Conservation (phyloP, 2,797 vertebrate genomes). For the Periparus ater region DNA sequence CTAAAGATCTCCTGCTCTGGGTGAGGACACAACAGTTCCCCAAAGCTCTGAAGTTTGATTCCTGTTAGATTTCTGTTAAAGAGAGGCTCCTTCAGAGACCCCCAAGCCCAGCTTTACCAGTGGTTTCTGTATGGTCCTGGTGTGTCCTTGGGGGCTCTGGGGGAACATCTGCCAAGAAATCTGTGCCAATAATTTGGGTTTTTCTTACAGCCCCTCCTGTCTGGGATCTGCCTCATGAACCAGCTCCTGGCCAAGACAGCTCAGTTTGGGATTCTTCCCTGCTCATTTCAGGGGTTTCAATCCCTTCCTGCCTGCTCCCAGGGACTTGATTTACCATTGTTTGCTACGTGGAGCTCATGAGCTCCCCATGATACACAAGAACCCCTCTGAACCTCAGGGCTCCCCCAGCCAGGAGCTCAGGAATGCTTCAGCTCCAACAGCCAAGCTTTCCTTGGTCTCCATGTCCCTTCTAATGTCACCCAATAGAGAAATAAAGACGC, state of each 20-base stretch:
- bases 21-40: neutral
- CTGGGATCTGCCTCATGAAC: neutral
- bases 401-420: neutral
- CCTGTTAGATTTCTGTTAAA: neutral
- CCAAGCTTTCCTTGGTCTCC: neutral
- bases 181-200: neutral
- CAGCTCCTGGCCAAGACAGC: neutral
- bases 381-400: neutral
- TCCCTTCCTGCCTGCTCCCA: neutral
- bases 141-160: accelerated
- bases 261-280: neutral
- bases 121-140: neutral
- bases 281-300: neutral
- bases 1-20: neutral
- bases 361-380: neutral
- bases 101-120: neutral
- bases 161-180: neutral
- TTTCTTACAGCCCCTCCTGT: neutral
- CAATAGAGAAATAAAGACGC: neutral
- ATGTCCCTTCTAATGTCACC: neutral
- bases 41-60: neutral
- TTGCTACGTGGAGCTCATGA: neutral
- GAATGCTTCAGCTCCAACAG: neutral
- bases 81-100: neutral
- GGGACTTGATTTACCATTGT: neutral